Evolutionary conservation across 2,113 vertebrate genomes (phyloP).

Genomic region (Machaerirhynchus nigripectus): DNA sequence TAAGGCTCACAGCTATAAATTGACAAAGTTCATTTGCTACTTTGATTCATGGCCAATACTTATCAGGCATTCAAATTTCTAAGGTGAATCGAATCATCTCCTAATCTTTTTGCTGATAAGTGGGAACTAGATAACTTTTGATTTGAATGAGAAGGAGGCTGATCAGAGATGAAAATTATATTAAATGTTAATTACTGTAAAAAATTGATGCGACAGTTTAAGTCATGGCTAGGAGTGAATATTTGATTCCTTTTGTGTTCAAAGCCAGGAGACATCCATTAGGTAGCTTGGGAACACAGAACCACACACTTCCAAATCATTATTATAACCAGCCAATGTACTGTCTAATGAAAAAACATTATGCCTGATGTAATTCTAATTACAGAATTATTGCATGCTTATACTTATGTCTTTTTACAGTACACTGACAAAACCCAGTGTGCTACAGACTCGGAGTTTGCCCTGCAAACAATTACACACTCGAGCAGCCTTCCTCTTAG

Average conservation of each 20-base stretch:
- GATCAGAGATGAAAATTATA: not conserved
- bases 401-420: not conserved
- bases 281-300: not conserved
- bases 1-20: not conserved
- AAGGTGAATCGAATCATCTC: not conserved
- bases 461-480: slow-evolving; percentile 30
- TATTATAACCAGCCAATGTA: not conserved
- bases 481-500: not conserved
- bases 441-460: not conserved
- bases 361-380: slow-evolving; percentile 39
- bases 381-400: not conserved
- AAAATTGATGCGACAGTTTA: not conserved
- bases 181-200: slow-evolving; percentile 14
- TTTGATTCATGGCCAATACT: not conserved
- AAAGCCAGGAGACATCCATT: not conserved
- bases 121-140: not conserved
- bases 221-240: not conserved
- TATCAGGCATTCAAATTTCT: not conserved
- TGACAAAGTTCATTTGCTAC: not conserved
- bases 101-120: not conserved
- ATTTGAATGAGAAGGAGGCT: not conserved
- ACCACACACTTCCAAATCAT: not conserved
- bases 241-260: not conserved
- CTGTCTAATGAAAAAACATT: slow-evolving; percentile 29
- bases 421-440: not conserved